Base-by-base conservation (phyloP, 2,113 vertebrate genomes). In the Climacteris rufus region DNA sequence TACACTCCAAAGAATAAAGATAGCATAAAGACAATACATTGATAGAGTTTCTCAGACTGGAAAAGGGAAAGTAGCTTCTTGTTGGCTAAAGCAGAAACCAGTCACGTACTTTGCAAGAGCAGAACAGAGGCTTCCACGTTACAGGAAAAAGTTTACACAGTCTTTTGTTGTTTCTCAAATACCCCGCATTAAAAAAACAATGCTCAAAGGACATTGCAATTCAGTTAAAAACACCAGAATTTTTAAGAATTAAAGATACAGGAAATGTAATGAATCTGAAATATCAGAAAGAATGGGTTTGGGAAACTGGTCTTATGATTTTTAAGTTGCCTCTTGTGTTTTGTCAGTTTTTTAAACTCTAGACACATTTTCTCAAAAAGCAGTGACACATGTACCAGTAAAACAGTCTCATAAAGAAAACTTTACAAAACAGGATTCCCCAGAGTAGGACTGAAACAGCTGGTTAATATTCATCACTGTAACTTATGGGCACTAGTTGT, bases 131-230 rank as follows among this genome's bases (percentile, higher is more conserved):
- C 23, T 79, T 68, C 12, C 24, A 31, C 14, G 22, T 27, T 44
- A 35, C 2, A 33, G 15, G 15, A 53, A 86, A 47, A 40, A 31
- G 9, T 35, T 33, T 35, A n/a, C 63, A 56, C 4, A 50, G 4
- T 6, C 3, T 25, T 61, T 47, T 37, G 16, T 28, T 25, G 9
- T 9, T 27, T 64, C 25, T 40, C 6, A 45, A 60, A 68, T 40
- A 2, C 5, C 5, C 5, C 27, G 7, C 4, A 40, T 53, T 22
- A 4, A 65, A 42, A 50, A 64, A 54, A 53, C 37, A 68, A 10
- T 5, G 11, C 2, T 2, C 19, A 64, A 54, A 63, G 2, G 6
- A 33, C 5, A 61, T 9, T 0, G 0, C 5, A 64, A 45, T 86
- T 80, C 17, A 61, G 14, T 49, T 68, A 59, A 68, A 83, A 16